Evolutionary conservation across 2,113 vertebrate genomes (phyloP).

Genomic region (Anguilla rostrata): DNA sequence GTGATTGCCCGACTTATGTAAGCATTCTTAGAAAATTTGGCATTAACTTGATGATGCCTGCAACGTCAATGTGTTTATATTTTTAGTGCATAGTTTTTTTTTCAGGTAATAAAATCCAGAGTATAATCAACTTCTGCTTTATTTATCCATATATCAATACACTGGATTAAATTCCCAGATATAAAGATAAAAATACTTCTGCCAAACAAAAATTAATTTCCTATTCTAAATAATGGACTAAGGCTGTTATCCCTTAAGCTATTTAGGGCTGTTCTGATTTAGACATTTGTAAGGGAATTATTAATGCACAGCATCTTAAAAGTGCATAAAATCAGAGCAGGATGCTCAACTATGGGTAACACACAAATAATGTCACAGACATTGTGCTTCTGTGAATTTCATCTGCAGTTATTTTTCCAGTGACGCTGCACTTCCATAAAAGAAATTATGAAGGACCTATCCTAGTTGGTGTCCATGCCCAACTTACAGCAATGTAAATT

Average conservation of each 20-base stretch:
- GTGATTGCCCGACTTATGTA: not conserved
- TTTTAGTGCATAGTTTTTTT: not conserved
- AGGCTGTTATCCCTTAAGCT: not conserved
- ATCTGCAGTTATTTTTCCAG: too few relatives aligned
- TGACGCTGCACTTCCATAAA: too few relatives aligned
- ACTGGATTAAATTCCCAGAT: not conserved
- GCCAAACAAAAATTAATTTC: not conserved
- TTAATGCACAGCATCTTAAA: not conserved
- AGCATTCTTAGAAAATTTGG: not conserved
- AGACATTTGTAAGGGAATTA: not conserved
- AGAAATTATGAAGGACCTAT: too few relatives aligned
- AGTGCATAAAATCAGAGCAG: not conserved
- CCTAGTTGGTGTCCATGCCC: too few relatives aligned
- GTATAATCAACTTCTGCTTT: not conserved
- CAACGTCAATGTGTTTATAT: not conserved
- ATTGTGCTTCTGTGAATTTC: not conserved
- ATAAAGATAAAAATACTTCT: not conserved
- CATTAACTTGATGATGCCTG: not conserved
- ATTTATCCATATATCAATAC: not conserved
- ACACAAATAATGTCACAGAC: not conserved
- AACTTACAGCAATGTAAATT: too few relatives aligned
- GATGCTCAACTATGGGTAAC: not conserved
- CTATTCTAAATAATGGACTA: not conserved
- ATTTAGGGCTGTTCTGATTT: not conserved
- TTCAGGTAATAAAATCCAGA: not conserved